phyloP scores from a whole-genome alignment of 2,113 vertebrate genomes.

The Laticauda colubrina region DNA sequence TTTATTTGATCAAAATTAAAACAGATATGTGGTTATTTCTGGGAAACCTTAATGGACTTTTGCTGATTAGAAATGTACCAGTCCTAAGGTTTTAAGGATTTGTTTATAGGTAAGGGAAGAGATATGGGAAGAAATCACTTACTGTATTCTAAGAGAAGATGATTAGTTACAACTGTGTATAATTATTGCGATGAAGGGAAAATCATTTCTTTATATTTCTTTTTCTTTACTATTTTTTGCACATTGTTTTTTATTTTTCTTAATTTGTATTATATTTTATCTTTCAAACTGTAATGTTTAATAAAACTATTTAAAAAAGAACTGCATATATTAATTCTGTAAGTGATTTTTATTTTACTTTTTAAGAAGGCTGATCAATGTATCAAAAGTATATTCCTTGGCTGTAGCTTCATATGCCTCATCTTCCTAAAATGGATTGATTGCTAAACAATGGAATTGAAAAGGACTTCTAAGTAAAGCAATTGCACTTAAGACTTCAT shows the following conservation, averaged over 20 bases:
- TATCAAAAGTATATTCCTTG: background rate
- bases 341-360: constrained; percentile 1
- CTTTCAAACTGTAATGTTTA: background rate
- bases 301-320: background rate
- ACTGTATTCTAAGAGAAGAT: background rate
- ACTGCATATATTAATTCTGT: background rate
- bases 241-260: background rate
- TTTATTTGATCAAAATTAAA: background rate
- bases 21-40: background rate
- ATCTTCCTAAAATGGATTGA: background rate
- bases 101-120: background rate
- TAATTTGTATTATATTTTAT: background rate
- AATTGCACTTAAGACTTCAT: no score
- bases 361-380: background rate
- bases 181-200: background rate
- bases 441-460: background rate
- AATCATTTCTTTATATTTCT: background rate
- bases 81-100: background rate
- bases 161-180: background rate
- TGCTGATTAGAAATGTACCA: background rate
- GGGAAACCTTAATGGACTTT: background rate
- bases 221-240: background rate
- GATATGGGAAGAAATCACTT: background rate
- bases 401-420: no score
- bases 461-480: background rate